Conservation (phyloP, 2,113 vertebrate genomes). For the Rhynchomys soricoides region DNA sequence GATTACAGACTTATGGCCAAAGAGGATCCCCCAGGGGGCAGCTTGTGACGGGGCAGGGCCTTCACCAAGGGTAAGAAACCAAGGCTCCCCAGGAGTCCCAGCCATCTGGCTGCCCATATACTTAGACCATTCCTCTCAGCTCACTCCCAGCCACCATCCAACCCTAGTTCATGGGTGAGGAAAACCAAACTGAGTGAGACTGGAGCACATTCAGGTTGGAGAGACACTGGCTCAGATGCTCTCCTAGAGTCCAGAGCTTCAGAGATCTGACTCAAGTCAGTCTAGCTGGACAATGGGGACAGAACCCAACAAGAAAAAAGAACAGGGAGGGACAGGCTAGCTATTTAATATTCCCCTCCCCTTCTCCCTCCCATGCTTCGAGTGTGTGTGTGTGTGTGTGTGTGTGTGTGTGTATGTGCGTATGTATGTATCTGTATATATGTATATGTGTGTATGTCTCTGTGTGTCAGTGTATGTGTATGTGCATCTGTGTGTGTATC, state of each 20-base stretch:
- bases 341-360: no score
- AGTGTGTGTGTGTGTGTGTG: not conserved
- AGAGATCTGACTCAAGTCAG: not conserved
- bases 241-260: not conserved
- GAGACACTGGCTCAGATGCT: not conserved
- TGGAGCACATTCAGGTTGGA: not conserved
- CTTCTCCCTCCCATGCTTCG: no score
- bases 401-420: not conserved
- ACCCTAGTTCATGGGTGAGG: not conserved
- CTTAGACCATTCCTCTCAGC: not conserved
- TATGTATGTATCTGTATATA: not conserved
- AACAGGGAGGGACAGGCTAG: not conserved
- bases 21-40: not conserved
- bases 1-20: not conserved
- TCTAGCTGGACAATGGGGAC: accelerated
- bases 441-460: not conserved
- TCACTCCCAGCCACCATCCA: not conserved
- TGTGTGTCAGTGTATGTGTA: not conserved
- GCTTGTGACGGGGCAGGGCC: not conserved
- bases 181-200: not conserved
- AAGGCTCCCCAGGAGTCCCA: not conserved
- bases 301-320: not conserved
- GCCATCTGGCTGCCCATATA: not conserved
- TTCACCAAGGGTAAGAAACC: not conserved
- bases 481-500: accelerated